These are phyloP conservation scores for Orchesella flavescens DNA, from an alignment of 2,888 invertebrate genomes.

Conservation along the genomic window DNA sequence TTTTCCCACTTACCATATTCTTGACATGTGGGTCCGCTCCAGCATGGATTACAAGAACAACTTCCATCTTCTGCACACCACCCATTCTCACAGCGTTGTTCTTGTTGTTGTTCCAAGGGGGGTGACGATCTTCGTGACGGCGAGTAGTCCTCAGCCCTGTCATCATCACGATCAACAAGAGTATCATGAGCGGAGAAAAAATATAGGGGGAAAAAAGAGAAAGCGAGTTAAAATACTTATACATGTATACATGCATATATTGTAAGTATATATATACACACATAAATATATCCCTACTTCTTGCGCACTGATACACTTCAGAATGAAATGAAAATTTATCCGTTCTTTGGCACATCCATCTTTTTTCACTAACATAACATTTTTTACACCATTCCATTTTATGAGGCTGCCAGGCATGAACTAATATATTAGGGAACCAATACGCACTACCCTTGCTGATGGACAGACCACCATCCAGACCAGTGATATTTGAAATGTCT, in stretches of 20 bases:
- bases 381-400: too few species aligned
- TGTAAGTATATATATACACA: too few species aligned
- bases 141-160: slow-evolving; percentile 57
- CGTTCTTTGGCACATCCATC: slow-evolving; percentile 32
- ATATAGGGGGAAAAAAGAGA: background rate
- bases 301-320: slow-evolving; percentile 12
- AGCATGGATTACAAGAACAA: slow-evolving; percentile 72
- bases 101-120: slow-evolving; percentile 44
- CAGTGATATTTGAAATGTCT: background rate
- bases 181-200: background rate
- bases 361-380: slow-evolving; percentile 2
- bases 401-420: too few species aligned
- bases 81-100: slow-evolving; percentile 64
- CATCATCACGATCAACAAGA: slow-evolving; percentile 47
- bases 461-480: background rate
- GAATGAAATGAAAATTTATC: slow-evolving; percentile 38
- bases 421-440: too few species aligned
- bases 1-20: slow-evolving; percentile 70
- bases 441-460: too few species aligned
- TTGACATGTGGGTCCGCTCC: slow-evolving; percentile 71
- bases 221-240: background rate
- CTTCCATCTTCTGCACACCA: slow-evolving; percentile 69
- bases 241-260: too few species aligned
- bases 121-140: slow-evolving; percentile 51
- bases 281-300: background rate